Conservation (phyloP, 2,113 vertebrate species). For the Stomatorhinus ivindoensis region DNA sequence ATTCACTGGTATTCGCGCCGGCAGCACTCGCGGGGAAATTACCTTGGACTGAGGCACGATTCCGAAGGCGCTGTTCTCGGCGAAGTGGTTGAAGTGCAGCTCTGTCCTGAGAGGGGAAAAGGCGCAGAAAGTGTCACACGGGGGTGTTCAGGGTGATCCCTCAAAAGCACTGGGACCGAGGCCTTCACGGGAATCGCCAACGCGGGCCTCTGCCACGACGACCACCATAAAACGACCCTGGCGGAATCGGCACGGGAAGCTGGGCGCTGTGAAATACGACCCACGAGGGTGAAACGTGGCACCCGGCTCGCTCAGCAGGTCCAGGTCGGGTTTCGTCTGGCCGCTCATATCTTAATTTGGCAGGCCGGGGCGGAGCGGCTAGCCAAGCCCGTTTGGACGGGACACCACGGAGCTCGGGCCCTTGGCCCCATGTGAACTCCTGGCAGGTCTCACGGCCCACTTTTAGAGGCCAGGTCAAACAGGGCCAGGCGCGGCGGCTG, state of each 20-base stretch:
- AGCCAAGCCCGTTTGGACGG: background rate
- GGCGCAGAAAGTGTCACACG: background rate
- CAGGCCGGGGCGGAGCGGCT: background rate
- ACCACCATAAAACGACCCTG: background rate
- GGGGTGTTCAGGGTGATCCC: background rate
- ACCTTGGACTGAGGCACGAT: constrained; percentile 81
- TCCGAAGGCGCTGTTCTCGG: constrained; percentile 85
- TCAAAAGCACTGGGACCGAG: background rate
- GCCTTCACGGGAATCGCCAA: background rate
- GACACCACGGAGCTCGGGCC: background rate
- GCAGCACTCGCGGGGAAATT: constrained; percentile 1
- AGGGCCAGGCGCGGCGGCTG: too few relatives aligned
- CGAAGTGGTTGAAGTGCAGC: constrained; percentile 89
- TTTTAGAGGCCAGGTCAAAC: background rate
- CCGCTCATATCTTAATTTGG: background rate
- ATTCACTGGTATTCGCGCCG: background rate
- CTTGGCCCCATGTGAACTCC: background rate
- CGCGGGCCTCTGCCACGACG: background rate
- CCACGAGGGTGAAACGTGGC: background rate
- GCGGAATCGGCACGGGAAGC: background rate
- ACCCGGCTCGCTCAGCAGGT: background rate
- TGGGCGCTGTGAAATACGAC: background rate
- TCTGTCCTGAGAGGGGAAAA: constrained; percentile 72
- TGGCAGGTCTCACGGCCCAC: background rate
- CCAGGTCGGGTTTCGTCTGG: background rate